These are phyloP conservation scores for Xenentodon cancila DNA, from an alignment of 2,797 vertebrate species.

Conservation along the genomic window DNA sequence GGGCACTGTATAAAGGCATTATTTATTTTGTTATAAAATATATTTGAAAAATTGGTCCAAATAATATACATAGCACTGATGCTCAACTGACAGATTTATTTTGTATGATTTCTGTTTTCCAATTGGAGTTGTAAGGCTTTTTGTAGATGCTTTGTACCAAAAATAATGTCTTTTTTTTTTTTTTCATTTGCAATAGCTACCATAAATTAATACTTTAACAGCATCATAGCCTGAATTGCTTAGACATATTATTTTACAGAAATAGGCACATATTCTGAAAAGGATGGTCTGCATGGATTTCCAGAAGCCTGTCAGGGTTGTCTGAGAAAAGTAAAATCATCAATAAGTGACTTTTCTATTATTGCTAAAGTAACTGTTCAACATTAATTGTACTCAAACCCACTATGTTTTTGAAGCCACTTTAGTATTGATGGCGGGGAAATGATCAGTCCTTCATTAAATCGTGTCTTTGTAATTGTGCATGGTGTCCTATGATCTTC, in stretches of 20 bases:
- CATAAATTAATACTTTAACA: slow-evolving; percentile 85
- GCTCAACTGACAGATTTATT: slow-evolving; percentile 88
- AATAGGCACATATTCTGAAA: slow-evolving; percentile 83
- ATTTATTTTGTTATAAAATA: slow-evolving; percentile 96
- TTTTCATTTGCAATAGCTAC: slow-evolving; percentile 76
- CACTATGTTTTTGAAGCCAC: slow-evolving; percentile 82
- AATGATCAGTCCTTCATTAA: slow-evolving; percentile 74
- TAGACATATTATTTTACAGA: slow-evolving; percentile 81
- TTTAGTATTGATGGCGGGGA: slow-evolving; percentile 77
- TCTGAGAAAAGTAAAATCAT: slow-evolving; percentile 65
- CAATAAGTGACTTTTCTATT: slow-evolving; percentile 65
- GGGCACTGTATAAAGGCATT: slow-evolving; percentile 95
- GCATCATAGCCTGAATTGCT: slow-evolving; percentile 78
- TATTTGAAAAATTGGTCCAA: slow-evolving; percentile 90
- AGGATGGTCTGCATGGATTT: slow-evolving; percentile 73
- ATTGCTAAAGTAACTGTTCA: slow-evolving; percentile 67
- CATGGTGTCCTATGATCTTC: slow-evolving; percentile 69
- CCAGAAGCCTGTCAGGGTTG: slow-evolving; percentile 73
- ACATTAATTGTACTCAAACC: slow-evolving; percentile 77
- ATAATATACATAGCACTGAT: slow-evolving; percentile 89
- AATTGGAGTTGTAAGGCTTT: slow-evolving; percentile 91
- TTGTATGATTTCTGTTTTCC: slow-evolving; percentile 88
- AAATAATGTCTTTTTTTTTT: slow-evolving; percentile 80
- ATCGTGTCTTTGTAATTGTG: slow-evolving; percentile 70
- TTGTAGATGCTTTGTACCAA: slow-evolving; percentile 95